These are phyloP conservation scores for Zhengitettix transpicula DNA, from an alignment of 2,888 invertebrate species.

Conservation along the genomic window DNA sequence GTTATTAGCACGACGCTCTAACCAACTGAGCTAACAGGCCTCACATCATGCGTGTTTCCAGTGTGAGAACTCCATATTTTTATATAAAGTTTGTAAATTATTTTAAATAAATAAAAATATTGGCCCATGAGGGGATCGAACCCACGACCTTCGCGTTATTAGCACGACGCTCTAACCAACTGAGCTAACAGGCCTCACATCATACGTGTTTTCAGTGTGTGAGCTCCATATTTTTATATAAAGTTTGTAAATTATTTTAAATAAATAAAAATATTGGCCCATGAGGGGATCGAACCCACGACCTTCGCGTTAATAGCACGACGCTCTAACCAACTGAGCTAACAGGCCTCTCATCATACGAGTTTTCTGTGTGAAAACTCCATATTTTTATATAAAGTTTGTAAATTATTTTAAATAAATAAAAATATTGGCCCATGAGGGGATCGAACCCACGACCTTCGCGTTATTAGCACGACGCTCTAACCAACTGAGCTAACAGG, in stretches of 20 bases:
- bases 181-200: not conserved
- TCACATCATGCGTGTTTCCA: too few relatives aligned
- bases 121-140: conserved; percentile 7
- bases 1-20: conserved; percentile 8
- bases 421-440: conserved; percentile 1
- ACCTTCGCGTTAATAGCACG: conserved; percentile 8
- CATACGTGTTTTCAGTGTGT: too few relatives aligned
- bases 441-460: conserved; percentile 8
- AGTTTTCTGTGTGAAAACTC: too few relatives aligned
- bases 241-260: too few relatives aligned
- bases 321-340: conserved; percentile 8
- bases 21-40: conserved; percentile 7
- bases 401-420: too few relatives aligned
- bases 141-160: conserved; percentile 8
- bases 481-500: conserved; percentile 1
- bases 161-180: conserved; percentile 8
- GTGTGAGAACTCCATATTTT: too few relatives aligned
- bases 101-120: not conserved
- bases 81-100: too few relatives aligned
- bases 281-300: conserved; percentile 8
- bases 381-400: too few relatives aligned
- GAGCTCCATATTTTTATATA: too few relatives aligned
- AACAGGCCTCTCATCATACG: not conserved
- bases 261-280: conserved; percentile 1
- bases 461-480: conserved; percentile 8